Conservation (phyloP, 1,140 invertebrate genomes). For the Sitobion miscanthi region DNA sequence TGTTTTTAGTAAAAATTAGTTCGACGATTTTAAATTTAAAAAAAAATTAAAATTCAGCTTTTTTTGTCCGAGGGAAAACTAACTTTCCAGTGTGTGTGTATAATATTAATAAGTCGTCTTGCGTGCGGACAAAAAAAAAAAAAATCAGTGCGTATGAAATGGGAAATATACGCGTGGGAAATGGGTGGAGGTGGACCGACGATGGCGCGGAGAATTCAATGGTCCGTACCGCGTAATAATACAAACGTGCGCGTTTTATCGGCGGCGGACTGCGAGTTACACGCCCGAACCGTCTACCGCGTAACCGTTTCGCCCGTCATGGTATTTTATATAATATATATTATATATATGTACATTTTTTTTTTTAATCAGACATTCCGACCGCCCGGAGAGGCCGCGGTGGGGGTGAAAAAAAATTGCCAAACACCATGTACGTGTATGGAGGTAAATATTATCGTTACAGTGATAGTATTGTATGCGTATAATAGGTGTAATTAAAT, state of each 20-base stretch:
- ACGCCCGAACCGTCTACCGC: not conserved
- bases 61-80: not conserved
- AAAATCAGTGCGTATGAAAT: not conserved
- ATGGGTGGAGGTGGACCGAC: not conserved
- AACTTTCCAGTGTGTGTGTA: not conserved
- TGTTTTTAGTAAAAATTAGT: too few species aligned
- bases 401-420: not conserved
- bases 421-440: not conserved
- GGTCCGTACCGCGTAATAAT: not conserved
- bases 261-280: not conserved
- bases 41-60: too few species aligned
- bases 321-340: not conserved
- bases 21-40: too few species aligned
- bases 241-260: not conserved
- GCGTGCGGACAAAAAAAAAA: not conserved
- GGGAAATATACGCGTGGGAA: not conserved
- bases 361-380: slow-evolving; percentile 40
- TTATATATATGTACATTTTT: not conserved
- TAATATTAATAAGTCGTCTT: not conserved
- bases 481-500: not conserved
- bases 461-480: not conserved
- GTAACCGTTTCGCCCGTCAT: not conserved
- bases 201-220: not conserved
- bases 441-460: not conserved
- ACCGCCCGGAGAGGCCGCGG: not conserved